A percentile compares a stretch with the other conserved stretches of the same genome.
Conservation (phyloP, 2,888 invertebrate species). For the Drosophila bunnanda region DNA sequence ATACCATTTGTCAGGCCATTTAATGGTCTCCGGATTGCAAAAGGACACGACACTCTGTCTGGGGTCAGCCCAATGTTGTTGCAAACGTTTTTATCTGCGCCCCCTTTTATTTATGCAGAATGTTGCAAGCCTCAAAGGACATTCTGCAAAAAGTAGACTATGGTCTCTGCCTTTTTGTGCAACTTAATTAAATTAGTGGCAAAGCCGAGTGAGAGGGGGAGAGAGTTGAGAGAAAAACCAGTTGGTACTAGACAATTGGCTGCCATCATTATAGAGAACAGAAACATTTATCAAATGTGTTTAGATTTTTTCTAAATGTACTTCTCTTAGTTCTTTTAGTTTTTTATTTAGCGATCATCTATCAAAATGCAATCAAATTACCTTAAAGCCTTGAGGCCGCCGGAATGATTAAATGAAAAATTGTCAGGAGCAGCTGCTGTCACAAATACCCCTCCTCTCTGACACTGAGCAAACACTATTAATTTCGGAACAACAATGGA, state of each 20-base stretch:
- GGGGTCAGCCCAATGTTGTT: slow-evolving; percentile 40
- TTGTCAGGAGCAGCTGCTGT: slow-evolving; percentile 67
- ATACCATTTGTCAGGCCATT: slow-evolving; percentile 43
- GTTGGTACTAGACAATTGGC: slow-evolving; percentile 36
- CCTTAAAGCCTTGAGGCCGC: slow-evolving; percentile 32
- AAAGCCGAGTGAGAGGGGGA: not conserved
- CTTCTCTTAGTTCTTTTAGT: not conserved
- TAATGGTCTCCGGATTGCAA: slow-evolving; percentile 37
- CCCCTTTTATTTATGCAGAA: slow-evolving; percentile 70
- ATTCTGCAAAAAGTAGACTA: slow-evolving; percentile 34
- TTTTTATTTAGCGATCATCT: slow-evolving; percentile 11
- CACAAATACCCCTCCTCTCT: slow-evolving; percentile 1
- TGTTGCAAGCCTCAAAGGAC: slow-evolving; percentile 20
- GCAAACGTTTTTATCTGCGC: slow-evolving; percentile 53
- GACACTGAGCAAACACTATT: slow-evolving; percentile 52
- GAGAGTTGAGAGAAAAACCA: slow-evolving; percentile 11
- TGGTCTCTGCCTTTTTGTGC: slow-evolving; percentile 34
- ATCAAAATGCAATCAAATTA: slow-evolving; percentile 27
- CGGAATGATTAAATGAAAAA: slow-evolving; percentile 74
- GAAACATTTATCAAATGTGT: slow-evolving; percentile 29
- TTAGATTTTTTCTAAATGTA: not conserved
- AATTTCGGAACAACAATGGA: slow-evolving; percentile 51
- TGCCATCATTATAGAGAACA: slow-evolving; percentile 5
- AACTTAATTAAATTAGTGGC: slow-evolving; percentile 68
- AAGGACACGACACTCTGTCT: slow-evolving; percentile 32